Percentiles rank a stretch among this genome's conserved stretches.
Evolutionary conservation across 2,888 invertebrate species (phyloP).

Genomic region (Pammene fasciana): DNA sequence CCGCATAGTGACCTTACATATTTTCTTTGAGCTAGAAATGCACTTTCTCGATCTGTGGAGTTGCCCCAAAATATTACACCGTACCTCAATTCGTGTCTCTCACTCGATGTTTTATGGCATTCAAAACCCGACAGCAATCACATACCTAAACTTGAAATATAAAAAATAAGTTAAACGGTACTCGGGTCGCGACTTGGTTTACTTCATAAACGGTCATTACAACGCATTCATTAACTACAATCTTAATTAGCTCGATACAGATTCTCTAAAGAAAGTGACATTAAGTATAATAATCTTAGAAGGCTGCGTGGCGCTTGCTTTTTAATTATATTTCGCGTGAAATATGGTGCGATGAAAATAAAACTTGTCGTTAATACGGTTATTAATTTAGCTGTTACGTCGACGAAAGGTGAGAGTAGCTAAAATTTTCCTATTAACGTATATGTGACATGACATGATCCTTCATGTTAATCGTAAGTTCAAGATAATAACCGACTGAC

Average conservation of each 20-base stretch:
- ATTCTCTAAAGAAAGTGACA: slow-evolving; percentile 35
- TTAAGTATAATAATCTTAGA: slow-evolving; percentile 6
- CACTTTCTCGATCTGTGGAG: no score
- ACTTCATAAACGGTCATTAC: slow-evolving; percentile 34
- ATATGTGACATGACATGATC: no score
- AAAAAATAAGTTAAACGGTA: slow-evolving; percentile 31
- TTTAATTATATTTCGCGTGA: not conserved
- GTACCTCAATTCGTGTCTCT: not conserved
- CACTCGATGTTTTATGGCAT: not conserved
- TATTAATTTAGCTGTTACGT: no score
- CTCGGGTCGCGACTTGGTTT: slow-evolving; percentile 40
- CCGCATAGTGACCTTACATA: no score
- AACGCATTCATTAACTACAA: slow-evolving; percentile 18
- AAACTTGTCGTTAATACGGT: no score
- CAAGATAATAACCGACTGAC: no score
- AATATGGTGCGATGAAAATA: no score
- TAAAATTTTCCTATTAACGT: no score
- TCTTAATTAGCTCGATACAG: slow-evolving; percentile 6
- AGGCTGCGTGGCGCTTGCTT: slow-evolving; percentile 1
- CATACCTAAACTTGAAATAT: slow-evolving; percentile 26
- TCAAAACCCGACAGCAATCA: slow-evolving; percentile 10
- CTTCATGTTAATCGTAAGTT: no score
- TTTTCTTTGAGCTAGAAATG: no score
- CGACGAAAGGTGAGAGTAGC: no score
- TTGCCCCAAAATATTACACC: no score